Evolutionary conservation across 2,113 vertebrate genomes (phyloP).

Genomic region (Brachyhypopomus occidentalis): DNA sequence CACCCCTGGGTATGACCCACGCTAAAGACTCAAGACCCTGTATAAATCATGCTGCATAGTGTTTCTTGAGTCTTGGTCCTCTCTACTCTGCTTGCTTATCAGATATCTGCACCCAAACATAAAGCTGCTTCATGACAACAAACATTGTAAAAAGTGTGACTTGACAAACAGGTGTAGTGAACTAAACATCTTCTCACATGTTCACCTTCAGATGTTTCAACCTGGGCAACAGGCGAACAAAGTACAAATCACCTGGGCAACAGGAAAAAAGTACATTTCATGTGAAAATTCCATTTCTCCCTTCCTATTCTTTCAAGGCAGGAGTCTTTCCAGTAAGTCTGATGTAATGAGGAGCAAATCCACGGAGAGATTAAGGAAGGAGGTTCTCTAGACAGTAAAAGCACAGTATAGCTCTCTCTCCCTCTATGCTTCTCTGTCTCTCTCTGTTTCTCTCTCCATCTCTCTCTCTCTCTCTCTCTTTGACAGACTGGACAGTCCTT

Average conservation of each 20-base stretch:
- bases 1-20: too few relatives aligned
- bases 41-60: too few relatives aligned
- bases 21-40: too few relatives aligned
- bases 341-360: constrained; percentile 42
- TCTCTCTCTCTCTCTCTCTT: neutral
- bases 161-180: too few relatives aligned
- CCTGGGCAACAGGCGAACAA: neutral
- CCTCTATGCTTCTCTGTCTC: neutral
- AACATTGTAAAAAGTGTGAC: too few relatives aligned
- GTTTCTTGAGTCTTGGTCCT: too few relatives aligned
- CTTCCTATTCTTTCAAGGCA: constrained; percentile 10
- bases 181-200: neutral
- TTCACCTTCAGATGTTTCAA: neutral
- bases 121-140: too few relatives aligned
- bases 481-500: too few relatives aligned
- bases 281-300: constrained; percentile 21
- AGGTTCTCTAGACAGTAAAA: neutral
- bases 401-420: neutral
- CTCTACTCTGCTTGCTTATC: too few relatives aligned
- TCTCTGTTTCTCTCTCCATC: constrained; percentile 11
- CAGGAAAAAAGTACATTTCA: too few relatives aligned
- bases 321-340: constrained; percentile 43
- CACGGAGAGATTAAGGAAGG: constrained; percentile 26
- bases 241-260: neutral
- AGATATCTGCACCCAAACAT: too few relatives aligned